phyloP scores from a whole-genome alignment of 2,888 invertebrate genomes.

The Eupithecia tripunctaria region DNA sequence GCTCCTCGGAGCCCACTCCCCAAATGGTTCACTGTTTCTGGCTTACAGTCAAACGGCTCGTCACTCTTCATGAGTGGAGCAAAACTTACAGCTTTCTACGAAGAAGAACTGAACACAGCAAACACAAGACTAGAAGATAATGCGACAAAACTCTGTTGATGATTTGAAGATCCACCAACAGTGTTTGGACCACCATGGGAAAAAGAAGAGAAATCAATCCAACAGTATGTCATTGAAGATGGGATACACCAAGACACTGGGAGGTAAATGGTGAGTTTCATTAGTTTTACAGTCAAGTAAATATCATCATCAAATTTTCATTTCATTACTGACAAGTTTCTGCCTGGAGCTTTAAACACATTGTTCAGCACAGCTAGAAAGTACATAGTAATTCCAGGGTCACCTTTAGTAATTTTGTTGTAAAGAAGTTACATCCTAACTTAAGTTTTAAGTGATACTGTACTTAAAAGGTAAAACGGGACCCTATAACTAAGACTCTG shows the following conservation, averaged over 20 bases:
- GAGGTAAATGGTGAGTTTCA: neutral
- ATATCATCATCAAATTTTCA: neutral
- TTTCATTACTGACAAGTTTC: no score
- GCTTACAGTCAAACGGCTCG: constrained; percentile 44
- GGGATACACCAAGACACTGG: neutral
- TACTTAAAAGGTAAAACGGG: no score
- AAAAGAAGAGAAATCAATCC: neutral
- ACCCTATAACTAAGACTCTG: no score
- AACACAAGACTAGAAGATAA: constrained; percentile 16
- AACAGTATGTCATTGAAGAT: neutral
- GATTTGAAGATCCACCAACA: neutral
- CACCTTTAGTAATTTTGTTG: no score
- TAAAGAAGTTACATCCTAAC: no score
- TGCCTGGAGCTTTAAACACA: no score
- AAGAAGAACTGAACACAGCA: constrained; percentile 3
- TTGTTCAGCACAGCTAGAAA: no score
- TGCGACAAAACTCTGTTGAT: no score
- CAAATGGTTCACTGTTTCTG: constrained; percentile 66
- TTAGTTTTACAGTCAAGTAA: neutral
- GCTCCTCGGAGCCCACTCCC: constrained; percentile 65
- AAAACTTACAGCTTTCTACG: constrained; percentile 14
- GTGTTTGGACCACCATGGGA: neutral
- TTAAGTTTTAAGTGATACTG: no score
- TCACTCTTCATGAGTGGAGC: constrained; percentile 59
- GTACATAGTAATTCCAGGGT: no score